These are phyloP conservation scores for Unio pictorum DNA, from an alignment of 2,888 invertebrate genomes.

Conservation along the genomic window DNA sequence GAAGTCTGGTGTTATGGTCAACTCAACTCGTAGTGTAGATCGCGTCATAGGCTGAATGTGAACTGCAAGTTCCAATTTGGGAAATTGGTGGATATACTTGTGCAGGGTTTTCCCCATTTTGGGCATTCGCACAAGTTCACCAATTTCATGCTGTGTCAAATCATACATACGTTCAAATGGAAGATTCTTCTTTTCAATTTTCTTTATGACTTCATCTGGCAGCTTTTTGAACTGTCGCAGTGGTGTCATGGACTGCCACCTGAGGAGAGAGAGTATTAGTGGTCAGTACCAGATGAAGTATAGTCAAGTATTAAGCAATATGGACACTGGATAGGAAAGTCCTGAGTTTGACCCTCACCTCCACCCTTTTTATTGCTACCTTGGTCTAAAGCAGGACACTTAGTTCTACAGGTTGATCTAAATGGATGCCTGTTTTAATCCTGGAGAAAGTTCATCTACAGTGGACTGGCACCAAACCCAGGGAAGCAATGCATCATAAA, in stretches of 20 bases:
- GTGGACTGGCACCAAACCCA: too few relatives aligned
- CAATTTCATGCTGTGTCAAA: constrained; percentile 96
- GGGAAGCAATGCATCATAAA: too few relatives aligned
- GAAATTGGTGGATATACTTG: constrained; percentile 92
- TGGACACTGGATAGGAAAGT: too few relatives aligned
- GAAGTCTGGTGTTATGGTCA: constrained; percentile 98
- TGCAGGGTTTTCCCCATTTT: constrained; percentile 96
- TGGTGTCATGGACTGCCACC: constrained; percentile 99
- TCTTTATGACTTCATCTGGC: constrained; percentile 96
- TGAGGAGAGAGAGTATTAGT: constrained; percentile 16
- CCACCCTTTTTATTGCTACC: too few relatives aligned
- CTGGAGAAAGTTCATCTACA: too few relatives aligned
- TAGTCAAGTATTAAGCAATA: too few relatives aligned
- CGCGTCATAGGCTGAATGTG: constrained; percentile 97
- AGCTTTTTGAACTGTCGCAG: constrained; percentile 96
- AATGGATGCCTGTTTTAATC: too few relatives aligned
- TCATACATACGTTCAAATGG: constrained; percentile 87
- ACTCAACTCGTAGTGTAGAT: constrained; percentile 90
- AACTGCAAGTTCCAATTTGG: constrained; percentile 94
- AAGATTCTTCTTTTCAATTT: constrained; percentile 93
- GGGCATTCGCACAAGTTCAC: constrained; percentile 91
- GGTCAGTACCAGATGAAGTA: too few relatives aligned
- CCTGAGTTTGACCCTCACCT: too few relatives aligned
- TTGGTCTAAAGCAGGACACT: too few relatives aligned
- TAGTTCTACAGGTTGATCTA: too few relatives aligned